Conservation (phyloP, 1,140 invertebrate species). For the Babylonia areolata region DNA sequence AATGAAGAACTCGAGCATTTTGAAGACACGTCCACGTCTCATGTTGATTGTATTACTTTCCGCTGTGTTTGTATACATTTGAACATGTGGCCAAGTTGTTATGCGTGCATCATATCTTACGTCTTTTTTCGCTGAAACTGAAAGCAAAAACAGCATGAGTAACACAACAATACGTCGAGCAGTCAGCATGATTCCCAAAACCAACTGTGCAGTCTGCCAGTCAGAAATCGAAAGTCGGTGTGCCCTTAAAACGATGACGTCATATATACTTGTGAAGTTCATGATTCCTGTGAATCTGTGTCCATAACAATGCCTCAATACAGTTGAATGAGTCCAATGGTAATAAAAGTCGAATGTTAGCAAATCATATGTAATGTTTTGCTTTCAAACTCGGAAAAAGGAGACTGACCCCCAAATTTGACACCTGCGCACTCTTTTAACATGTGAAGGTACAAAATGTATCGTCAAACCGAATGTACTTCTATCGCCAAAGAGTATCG, state of each 20-base stretch:
- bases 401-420: too few species aligned
- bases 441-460: neutral
- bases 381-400: too few species aligned
- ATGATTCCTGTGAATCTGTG: too few species aligned
- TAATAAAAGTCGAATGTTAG: too few species aligned
- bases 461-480: neutral
- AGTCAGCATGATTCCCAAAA: neutral
- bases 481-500: neutral
- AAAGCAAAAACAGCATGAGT: neutral
- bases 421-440: neutral
- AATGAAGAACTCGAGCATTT: too few species aligned
- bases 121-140: slow-evolving; percentile 8
- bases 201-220: neutral
- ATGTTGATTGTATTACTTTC: too few species aligned
- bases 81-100: neutral
- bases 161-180: neutral
- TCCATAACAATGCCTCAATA: too few species aligned
- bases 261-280: neutral
- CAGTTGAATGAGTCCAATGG: too few species aligned
- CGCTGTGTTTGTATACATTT: too few species aligned
- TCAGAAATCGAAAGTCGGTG: neutral
- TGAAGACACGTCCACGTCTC: too few species aligned
- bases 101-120: neutral
- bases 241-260: slow-evolving; percentile 16
- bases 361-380: too few species aligned